Evolutionary conservation across 2,797 vertebrate genomes (phyloP), one percentile per base, ranked within the genome.

Genomic region (Spondyliosoma cantharus): DNA sequence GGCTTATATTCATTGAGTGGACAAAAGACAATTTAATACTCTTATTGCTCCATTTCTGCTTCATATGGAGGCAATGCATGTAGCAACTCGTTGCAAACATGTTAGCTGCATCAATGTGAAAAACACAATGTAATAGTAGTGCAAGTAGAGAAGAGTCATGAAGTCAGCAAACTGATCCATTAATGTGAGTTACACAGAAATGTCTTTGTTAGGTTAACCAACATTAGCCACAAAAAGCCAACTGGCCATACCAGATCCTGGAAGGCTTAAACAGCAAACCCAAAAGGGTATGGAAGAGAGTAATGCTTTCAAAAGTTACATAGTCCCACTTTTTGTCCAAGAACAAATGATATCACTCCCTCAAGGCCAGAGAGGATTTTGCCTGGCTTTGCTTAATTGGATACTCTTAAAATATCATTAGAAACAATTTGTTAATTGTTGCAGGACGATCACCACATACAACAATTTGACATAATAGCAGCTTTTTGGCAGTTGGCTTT

Each of bases 381-480:
- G 16, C 20, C 14, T 20, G 2, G 48, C 68, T 74, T 61, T 48
- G 9, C 54, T 27, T 43, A 24, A 61, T 17, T 59, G 17, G 49
- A 70, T 53, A 32, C 19, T 72, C 43, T 43, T 53, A 74, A 49
- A 73, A 45, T 43, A 17, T 62, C 22, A 46, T 59, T 76, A 63
- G 49, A 15, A 67, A 62, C 43, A 54, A 60, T 65, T 64, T 64
- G 67, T 82, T 75, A 63, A 73, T 67, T 25, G 72, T 52, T 42
- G 49, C 29, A 15, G 46, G 66, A 52, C 77, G 82, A 82, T 71
- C 56, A 57, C 62, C 24, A 50, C 32, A 25, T 57, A 29, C 45
- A 66, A 25, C 72, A 49, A 77, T 68, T 37, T 66, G 60, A 61
- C 63, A 43, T 67, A 70, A 86, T 27, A 43, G 53, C 58, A 54